Evolutionary conservation across 2,797 vertebrate species (phyloP), one percentile per base, ranked within the genome.

Genomic region (Cichlasoma orientale): DNA sequence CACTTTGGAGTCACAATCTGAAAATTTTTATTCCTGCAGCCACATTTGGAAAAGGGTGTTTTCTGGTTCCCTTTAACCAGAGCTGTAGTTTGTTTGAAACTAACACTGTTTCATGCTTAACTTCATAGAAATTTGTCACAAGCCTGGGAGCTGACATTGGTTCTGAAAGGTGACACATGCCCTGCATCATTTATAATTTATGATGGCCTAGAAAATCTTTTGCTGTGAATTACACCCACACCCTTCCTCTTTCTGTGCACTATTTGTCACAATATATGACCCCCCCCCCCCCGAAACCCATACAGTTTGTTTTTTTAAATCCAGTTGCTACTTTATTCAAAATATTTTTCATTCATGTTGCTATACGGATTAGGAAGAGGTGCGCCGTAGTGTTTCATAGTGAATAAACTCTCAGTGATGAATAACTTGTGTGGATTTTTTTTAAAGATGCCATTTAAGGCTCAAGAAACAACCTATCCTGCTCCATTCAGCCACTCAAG

Each of bases 391-490:
- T 81, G 77, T 82, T 38, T 2, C 56, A 19, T 12, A 50, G 29
- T 63, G 56, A 73, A 59, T 77, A 70, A 78, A 54, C 75, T 70
- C 27, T 19, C 7, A 3, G 36, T 57, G 83, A 90, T 70, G 57
- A 84, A 91, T 86, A 75, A 59, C 56, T 86, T 82, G 44, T 87
- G 80, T 82, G 87, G 84, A 8, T 33, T 33, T 33, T 87, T 27
- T 88, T 88, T 78, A 85, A 38, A 69, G 80, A 86, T 79, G 59
- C 41, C 85, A 74, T 82, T 58, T 69, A 77, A 85, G 80, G 81
- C 77, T 82, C 63, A 79, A 82, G 88, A n/a, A 90, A 81, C 76
- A 86, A 88, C 88, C 86, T 83, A 66, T 79, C 75, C 75, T 80
- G 57, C 81, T 83, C 77, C 31, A 19, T 75, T 74, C 25, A 68